phyloP scores from a whole-genome alignment of 2,888 invertebrate species.

The Allacma fusca region DNA sequence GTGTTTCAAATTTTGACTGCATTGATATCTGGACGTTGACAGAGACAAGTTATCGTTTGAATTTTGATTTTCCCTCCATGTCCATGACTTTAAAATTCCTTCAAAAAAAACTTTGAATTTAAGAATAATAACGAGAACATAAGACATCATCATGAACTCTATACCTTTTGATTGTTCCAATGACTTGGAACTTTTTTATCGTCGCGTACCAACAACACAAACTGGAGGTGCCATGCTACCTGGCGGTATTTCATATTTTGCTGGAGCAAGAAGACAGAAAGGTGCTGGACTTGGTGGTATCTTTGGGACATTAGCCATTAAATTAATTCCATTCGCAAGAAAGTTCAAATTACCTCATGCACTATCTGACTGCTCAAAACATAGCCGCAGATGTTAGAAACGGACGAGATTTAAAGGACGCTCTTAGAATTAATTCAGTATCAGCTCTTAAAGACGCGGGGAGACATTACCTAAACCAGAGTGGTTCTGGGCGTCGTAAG shows the following conservation, averaged over 20 bases:
- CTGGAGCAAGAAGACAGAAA: constrained; percentile 20
- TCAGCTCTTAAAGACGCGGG: constrained; percentile 29
- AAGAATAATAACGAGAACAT: too few relatives aligned
- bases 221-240: constrained; percentile 3
- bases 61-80: constrained; percentile 31
- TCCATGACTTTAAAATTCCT: constrained; percentile 31
- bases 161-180: background rate
- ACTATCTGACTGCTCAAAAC: background rate
- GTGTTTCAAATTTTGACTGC: constrained; percentile 23
- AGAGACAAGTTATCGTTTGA: constrained; percentile 26
- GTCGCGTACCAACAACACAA: too few relatives aligned
- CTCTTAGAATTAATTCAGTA: constrained; percentile 6
- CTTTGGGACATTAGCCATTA: constrained; percentile 33
- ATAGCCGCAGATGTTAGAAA: constrained; percentile 8
- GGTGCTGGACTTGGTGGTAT: constrained; percentile 40
- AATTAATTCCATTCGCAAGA: constrained; percentile 27
- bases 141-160: too few relatives aligned
- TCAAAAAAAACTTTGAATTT: constrained; percentile 10
- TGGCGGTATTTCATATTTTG: constrained; percentile 18
- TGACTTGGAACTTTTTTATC: background rate
- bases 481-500: constrained; percentile 5
- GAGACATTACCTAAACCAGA: constrained; percentile 13
- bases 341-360: constrained; percentile 28
- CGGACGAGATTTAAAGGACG: constrained; percentile 3
- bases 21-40: constrained; percentile 38